Base-by-base conservation (phyloP, 2,113 vertebrate species). In the Phalacrocorax aristotelis region DNA sequence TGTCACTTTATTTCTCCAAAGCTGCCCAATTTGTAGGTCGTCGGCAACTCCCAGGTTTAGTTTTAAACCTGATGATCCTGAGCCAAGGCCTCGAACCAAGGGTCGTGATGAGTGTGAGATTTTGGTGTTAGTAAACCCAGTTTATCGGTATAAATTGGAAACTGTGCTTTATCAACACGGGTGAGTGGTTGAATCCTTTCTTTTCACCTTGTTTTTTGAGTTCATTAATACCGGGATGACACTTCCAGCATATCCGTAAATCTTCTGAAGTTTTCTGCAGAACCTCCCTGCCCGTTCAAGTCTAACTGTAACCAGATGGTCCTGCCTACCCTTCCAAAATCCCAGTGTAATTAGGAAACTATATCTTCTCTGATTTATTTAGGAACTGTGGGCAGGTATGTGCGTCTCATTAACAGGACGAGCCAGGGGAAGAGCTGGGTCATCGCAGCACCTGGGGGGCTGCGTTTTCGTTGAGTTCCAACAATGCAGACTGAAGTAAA, bases 1-100 rank as follows among this genome's bases (percentile, higher is more conserved):
- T 58, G 9, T 65, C 18, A 1, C 40, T 55, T 57, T 27, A 34
- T 81, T 82, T 74, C 60, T 70, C 40, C 46, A 60, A 15, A 57
- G 34, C 27, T 60, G 4, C 26, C 25, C 15, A 15, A 8, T 57
- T 32, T 64, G 42, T n/a, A 71, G 29, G 21, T n/a, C 46, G 22
- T 18, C 0, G 0, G 19, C 5, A 9, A 9, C 26, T 66, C 26
- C 10, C 18, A 20, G 17, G 15, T 79, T 82, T 44, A 2, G 6
- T 30, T 82, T 62, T 23, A 62, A 68, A 23, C 38, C 18, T 48
- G 65, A 13, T 36, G 30, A 20, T 83, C 11, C 40, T 42, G 44
- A 81, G 34, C 40, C 48, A 29, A 68, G 38, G 30, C 44, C 44
- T 83, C 7, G 12, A 83, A 77, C 54, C 8, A 2, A 40, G 78